Percentiles rank a stretch among this genome's conserved stretches.
Evolutionary conservation across 2,797 vertebrate genomes (phyloP).

Genomic region (Phalloptychus januarius): DNA sequence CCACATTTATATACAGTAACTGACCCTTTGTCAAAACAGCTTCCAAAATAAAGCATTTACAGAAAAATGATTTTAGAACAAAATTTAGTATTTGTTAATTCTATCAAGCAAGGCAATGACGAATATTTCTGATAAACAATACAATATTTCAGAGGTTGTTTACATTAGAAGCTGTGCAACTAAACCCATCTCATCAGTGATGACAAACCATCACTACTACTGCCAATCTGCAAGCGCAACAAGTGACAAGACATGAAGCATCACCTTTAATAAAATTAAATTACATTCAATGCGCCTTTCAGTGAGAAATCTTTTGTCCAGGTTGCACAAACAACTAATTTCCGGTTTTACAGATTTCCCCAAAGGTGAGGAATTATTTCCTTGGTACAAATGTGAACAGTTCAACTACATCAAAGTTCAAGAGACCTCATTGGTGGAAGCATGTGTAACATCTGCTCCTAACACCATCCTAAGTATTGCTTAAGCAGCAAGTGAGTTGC

Average conservation of each 20-base stretch:
- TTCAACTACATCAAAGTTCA: constrained; percentile 66
- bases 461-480: constrained; percentile 71
- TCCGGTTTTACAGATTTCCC: constrained; percentile 53
- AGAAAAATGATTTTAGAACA: not conserved
- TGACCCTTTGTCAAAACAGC: not conserved
- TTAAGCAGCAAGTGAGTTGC: constrained; percentile 67
- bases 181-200: not conserved
- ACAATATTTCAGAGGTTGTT: not conserved
- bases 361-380: constrained; percentile 43
- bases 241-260: constrained; percentile 65
- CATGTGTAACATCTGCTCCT: constrained; percentile 59
- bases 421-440: constrained; percentile 63
- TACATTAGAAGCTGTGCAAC: not conserved
- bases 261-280: constrained; percentile 77
- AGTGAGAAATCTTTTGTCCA: constrained; percentile 57
- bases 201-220: not conserved
- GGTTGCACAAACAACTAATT: constrained; percentile 65
- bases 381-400: constrained; percentile 68
- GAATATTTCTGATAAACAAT: not conserved
- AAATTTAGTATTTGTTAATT: not conserved
- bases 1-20: not conserved
- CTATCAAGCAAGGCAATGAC: not conserved
- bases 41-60: not conserved
- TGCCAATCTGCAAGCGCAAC: constrained; percentile 19
- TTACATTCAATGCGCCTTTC: constrained; percentile 76